Evolutionary conservation across 2,113 vertebrate species (phyloP).

Genomic region (Chloroceryle aenea): DNA sequence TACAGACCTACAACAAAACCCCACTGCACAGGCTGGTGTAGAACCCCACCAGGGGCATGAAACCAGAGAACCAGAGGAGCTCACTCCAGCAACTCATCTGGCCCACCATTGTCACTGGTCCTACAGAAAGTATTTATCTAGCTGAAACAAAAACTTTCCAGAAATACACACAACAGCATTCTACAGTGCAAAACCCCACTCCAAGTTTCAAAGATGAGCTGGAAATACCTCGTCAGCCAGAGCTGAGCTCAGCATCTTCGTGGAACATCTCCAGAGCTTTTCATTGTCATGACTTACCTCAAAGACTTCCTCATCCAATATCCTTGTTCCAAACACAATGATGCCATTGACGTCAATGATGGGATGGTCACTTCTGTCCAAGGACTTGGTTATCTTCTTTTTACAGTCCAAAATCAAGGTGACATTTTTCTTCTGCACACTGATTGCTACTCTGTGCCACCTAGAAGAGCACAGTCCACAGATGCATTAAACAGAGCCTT

Average conservation of each 20-base stretch:
- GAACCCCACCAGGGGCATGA: neutral
- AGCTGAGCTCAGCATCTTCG: neutral
- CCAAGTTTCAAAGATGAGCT: neutral
- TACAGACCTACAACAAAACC: neutral
- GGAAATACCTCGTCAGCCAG: neutral
- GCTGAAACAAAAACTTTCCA: neutral
- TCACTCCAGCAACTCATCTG: neutral
- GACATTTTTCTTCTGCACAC: constrained; percentile 91
- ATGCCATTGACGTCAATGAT: constrained; percentile 94
- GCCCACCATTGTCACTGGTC: neutral
- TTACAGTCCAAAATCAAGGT: constrained; percentile 96
- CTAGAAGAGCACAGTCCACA: constrained; percentile 65
- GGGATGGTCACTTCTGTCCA: constrained; percentile 87
- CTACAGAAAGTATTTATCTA: neutral
- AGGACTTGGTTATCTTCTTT: constrained; percentile 87
- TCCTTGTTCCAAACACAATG: constrained; percentile 94
- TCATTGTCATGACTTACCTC: constrained; percentile 79
- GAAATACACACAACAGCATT: neutral
- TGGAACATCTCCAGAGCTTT: neutral
- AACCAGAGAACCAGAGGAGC: neutral
- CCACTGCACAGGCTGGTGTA: neutral
- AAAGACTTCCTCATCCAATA: constrained; percentile 97
- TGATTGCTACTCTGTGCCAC: constrained; percentile 96
- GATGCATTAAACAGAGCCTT: neutral
- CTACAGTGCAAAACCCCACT: neutral